Base-by-base conservation (phyloP, 2,888 invertebrate species). In the Protodeltote pygarga region DNA sequence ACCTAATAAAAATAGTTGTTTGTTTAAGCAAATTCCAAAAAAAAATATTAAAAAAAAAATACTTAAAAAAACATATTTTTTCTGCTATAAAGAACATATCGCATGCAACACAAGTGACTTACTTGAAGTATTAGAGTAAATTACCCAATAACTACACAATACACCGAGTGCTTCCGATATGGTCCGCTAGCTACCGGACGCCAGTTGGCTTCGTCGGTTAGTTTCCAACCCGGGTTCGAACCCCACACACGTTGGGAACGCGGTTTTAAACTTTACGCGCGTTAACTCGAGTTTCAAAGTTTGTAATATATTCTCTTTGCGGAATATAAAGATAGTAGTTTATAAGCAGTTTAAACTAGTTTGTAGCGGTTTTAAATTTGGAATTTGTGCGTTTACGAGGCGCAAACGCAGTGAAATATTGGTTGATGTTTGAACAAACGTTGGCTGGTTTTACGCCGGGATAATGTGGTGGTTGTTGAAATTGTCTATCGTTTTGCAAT, bases 161-260 rank as follows among this genome's bases (percentile, higher is more conserved):
- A 81, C 73, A 28, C 57, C 42, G 62, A 77, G 75, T 75, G 82
- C 81, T 87, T 87, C 87, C 87, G 90, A 88, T 80, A 88, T 85
- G 90, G 83, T 87, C 72, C 71, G 86, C 64, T 84, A 68, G 77
- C 73, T 64, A 77, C 83, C 87, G 89, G 87, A 84, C 86, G 87
- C 77, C 87, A 87, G 88, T 86, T 88, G 88, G 71, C 75, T 68
- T 54, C 70, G 82, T 73, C 86, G 85, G 87, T 89, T 89, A 91
- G 90, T 91, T 79, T 71, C 77, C 69, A 73, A 54, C 71, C 77
- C 79, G 83, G 85, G 75, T 84, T 86, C 79, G 81, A 88, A 87
- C 89, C 87, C 89, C 88, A 84, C 89, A 90, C 90, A 91, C 90
- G 89, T 81, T 72, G 67, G 70, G 66, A 60, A 55, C 59, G 65